These are phyloP conservation scores for Aphis gossypii DNA, from an alignment of 1,140 invertebrate species.

Conservation along the genomic window DNA sequence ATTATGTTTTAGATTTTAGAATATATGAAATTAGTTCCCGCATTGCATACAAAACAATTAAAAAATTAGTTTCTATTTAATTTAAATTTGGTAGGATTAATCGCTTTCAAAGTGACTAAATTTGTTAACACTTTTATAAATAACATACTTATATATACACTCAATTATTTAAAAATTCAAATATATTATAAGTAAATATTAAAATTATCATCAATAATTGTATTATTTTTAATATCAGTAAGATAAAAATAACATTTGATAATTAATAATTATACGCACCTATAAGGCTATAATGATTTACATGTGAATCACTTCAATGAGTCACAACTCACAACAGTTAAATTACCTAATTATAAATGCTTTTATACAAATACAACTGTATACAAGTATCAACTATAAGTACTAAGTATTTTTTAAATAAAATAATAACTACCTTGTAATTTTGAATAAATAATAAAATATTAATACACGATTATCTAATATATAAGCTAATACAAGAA, in stretches of 20 bases:
- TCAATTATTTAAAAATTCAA: not conserved
- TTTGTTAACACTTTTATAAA: not conserved
- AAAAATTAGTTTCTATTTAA: not conserved
- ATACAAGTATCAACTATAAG: not conserved
- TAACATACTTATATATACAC: not conserved
- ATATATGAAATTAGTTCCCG: not conserved
- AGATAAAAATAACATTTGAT: not conserved
- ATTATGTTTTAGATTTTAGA: not conserved
- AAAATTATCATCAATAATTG: no score
- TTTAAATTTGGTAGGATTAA: not conserved
- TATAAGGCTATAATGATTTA: not conserved
- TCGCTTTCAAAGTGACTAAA: not conserved
- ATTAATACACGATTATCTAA: not conserved
- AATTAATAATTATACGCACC: not conserved
- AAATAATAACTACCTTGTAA: not conserved
- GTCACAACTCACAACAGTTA: not conserved
- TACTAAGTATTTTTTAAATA: not conserved
- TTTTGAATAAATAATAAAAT: not conserved
- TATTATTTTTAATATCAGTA: not conserved
- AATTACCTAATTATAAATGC: not conserved
- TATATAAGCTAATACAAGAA: not conserved
- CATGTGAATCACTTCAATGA: not conserved
- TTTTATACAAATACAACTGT: not conserved
- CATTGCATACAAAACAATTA: not conserved
- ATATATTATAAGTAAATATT: not conserved